A percentile compares a stretch with the other conserved stretches of the same genome.
phyloP scores from a whole-genome alignment of 2,888 invertebrate genomes.

The Cybosia mesomella region DNA sequence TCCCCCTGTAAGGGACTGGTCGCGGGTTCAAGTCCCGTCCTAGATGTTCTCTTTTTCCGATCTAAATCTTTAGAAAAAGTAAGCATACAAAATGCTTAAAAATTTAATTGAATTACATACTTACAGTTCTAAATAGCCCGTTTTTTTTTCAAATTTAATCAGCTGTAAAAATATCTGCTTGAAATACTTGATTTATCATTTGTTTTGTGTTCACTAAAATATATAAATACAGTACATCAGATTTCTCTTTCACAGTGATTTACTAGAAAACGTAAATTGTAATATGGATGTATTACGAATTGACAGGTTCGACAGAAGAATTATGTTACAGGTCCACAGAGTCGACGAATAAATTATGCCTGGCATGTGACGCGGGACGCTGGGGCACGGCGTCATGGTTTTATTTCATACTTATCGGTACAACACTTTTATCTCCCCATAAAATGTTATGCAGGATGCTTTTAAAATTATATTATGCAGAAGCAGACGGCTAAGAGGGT shows the following conservation, averaged over 20 bases:
- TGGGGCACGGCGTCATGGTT: conserved; percentile 56
- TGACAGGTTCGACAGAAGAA: conserved; percentile 57
- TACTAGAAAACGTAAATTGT: conserved; percentile 44
- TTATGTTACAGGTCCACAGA: conserved; percentile 56
- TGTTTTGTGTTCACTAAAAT: not conserved
- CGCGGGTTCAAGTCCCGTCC: too few species aligned
- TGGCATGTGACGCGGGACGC: conserved; percentile 50
- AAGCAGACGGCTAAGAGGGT: conserved; percentile 53
- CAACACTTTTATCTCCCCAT: conserved; percentile 76
- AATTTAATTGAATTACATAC: not conserved
- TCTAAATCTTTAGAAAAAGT: too few species aligned
- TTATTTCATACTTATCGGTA: conserved; percentile 79
- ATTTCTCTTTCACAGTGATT: conserved; percentile 33
- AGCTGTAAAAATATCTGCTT: too few species aligned
- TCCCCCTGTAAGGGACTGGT: too few species aligned
- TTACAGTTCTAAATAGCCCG: too few species aligned
- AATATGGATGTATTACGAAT: conserved; percentile 61
- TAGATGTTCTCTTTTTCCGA: too few species aligned
- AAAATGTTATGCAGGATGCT: conserved; percentile 73
- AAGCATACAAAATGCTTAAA: too few species aligned
- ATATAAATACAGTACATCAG: not conserved
- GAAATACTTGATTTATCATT: not conserved
- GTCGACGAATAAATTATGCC: conserved; percentile 64
- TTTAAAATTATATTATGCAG: conserved; percentile 72
- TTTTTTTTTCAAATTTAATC: too few species aligned